phyloP scores from a whole-genome alignment of 2,113 vertebrate species.

The Mobula hypostoma region DNA sequence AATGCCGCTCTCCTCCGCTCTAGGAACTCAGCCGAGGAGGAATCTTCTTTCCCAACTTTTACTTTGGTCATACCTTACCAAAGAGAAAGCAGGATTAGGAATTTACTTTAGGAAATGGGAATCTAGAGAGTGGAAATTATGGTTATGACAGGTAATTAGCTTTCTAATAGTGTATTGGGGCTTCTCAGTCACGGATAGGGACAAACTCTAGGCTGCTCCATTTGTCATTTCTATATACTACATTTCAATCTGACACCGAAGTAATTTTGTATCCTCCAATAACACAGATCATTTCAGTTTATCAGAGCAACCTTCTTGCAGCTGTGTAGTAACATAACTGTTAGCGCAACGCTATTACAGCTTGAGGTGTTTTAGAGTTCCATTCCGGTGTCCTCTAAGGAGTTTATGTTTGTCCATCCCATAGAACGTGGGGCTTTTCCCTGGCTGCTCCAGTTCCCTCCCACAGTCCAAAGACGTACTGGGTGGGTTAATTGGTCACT shows the following conservation, averaged over 20 bases:
- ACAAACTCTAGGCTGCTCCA: not conserved
- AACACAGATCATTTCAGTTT: too few species aligned
- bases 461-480: too few species aligned
- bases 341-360: too few species aligned
- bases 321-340: too few species aligned
- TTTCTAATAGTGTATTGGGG: not conserved
- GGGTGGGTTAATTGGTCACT: too few species aligned
- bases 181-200: not conserved
- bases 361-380: too few species aligned
- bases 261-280: too few species aligned
- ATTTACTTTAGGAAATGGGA: not conserved
- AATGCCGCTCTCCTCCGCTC: slow-evolving; percentile 87
- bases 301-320: too few species aligned
- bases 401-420: too few species aligned
- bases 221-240: not conserved
- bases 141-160: not conserved
- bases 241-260: not conserved
- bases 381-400: too few species aligned
- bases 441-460: too few species aligned
- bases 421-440: too few species aligned
- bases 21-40: slow-evolving; percentile 88
- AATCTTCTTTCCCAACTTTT: slow-evolving; percentile 96
- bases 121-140: not conserved
- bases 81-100: not conserved
- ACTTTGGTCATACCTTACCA: slow-evolving; percentile 92